These are phyloP conservation scores for Linepithema humile DNA, from an alignment of 1,140 invertebrate genomes.

Conservation along the genomic window DNA sequence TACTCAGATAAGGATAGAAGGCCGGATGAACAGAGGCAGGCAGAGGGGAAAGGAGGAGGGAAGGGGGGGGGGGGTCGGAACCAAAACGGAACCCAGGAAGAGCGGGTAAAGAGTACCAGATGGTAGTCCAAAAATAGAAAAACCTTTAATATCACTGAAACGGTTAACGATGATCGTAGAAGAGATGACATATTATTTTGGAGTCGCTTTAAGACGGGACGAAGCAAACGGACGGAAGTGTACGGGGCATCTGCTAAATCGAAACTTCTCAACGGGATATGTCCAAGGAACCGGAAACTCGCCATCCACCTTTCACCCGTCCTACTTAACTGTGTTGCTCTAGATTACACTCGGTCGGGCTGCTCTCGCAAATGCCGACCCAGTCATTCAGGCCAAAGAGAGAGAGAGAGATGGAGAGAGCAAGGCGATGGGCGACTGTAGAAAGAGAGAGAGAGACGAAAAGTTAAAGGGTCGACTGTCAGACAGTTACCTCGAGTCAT, in stretches of 20 bases:
- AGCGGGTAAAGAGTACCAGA: not conserved
- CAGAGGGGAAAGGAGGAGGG: not conserved
- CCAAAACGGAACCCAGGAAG: not conserved
- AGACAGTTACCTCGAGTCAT: conserved; percentile 59
- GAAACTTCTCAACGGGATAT: conserved; percentile 76
- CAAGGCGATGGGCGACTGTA: conserved; percentile 18
- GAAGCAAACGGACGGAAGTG: not conserved
- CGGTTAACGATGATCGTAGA: conserved; percentile 35
- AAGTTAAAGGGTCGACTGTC: conserved; percentile 60
- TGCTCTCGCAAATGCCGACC: conserved; percentile 66
- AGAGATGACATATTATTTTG: conserved; percentile 41
- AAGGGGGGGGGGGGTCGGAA: not conserved
- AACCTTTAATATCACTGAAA: conserved; percentile 3
- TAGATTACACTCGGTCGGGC: conserved; percentile 44
- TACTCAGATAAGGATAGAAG: conserved; percentile 21
- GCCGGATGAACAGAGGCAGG: not conserved
- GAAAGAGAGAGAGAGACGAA: conserved; percentile 22
- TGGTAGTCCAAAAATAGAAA: conserved; percentile 7
- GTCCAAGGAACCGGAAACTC: conserved; percentile 76
- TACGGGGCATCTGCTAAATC: conserved; percentile 73
- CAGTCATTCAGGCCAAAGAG: conserved; percentile 37
- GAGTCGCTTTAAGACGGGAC: not conserved
- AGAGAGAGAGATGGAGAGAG: conserved; percentile 33
- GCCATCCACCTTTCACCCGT: conserved; percentile 30
- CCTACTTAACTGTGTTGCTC: conserved; percentile 37